A percentile compares a stretch with the other conserved stretches of the same genome.
These are phyloP conservation scores for Vombatus ursinus DNA, from an alignment of 2,113 vertebrate species.

Conservation along the genomic window DNA sequence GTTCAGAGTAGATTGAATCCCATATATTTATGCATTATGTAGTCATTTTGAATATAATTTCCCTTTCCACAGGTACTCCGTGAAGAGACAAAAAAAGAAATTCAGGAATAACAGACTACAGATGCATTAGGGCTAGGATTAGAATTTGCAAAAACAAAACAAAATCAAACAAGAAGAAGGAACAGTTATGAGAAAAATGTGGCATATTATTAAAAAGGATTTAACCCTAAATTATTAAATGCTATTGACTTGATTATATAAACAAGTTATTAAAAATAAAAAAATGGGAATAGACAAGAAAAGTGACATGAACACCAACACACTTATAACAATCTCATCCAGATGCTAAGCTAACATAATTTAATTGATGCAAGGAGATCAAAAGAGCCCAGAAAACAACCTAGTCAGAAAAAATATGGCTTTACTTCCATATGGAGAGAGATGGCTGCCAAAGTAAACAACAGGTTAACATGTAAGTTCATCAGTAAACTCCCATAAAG, in stretches of 20 bases:
- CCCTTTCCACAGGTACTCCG: background rate
- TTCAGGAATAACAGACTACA: background rate
- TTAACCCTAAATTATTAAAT: background rate
- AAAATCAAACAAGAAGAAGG: background rate
- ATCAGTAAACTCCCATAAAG: background rate
- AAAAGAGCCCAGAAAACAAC: background rate
- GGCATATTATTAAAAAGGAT: background rate
- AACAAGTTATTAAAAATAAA: background rate
- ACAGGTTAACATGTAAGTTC: background rate
- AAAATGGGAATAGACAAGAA: background rate
- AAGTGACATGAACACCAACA: background rate
- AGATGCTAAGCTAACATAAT: background rate
- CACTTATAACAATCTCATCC: background rate
- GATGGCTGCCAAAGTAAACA: background rate
- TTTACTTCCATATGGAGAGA: background rate
- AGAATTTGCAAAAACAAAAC: background rate
- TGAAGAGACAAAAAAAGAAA: background rate
- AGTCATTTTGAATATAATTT: background rate
- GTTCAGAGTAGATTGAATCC: background rate
- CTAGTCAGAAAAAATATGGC: background rate
- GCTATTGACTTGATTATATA: background rate
- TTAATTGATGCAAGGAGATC: background rate
- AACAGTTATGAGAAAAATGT: background rate
- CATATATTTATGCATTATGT: background rate
- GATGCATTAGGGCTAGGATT: background rate